These are phyloP conservation scores for Gymnorhina tibicen DNA, from an alignment of 2,113 vertebrate genomes.

Conservation along the genomic window DNA sequence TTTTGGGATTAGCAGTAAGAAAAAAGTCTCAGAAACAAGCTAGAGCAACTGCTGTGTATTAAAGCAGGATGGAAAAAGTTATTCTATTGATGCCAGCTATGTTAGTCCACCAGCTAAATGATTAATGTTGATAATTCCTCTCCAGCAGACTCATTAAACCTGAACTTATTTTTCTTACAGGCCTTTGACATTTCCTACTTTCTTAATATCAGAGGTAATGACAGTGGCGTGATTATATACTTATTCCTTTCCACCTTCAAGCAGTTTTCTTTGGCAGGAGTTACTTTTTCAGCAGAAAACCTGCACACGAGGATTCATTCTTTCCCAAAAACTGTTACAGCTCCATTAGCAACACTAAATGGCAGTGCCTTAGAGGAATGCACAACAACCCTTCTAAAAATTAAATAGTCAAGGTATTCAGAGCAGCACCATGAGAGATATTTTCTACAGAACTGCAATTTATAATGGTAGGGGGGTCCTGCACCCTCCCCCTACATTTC, in stretches of 20 bases:
- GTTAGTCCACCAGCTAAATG: slow-evolving; percentile 64
- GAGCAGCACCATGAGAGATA: slow-evolving; percentile 5
- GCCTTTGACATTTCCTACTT: slow-evolving; percentile 74
- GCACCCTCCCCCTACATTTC: not conserved
- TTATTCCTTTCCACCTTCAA: slow-evolving; percentile 74
- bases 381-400: slow-evolving; percentile 36
- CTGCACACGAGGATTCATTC: slow-evolving; percentile 65
- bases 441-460: slow-evolving; percentile 64
- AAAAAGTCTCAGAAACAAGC: not conserved
- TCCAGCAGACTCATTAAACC: slow-evolving; percentile 74
- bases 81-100: slow-evolving; percentile 65
- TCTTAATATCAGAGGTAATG: slow-evolving; percentile 76
- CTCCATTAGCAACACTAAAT: slow-evolving; percentile 63
- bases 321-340: slow-evolving; percentile 70
- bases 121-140: slow-evolving; percentile 77
- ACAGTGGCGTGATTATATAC: slow-evolving; percentile 75
- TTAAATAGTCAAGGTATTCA: slow-evolving; percentile 52
- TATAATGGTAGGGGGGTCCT: slow-evolving; percentile 1
- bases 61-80: slow-evolving; percentile 62
- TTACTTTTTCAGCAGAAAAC: slow-evolving; percentile 57
- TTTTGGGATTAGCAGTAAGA: slow-evolving; percentile 27
- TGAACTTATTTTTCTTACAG: slow-evolving; percentile 73
- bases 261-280: slow-evolving; percentile 72
- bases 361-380: slow-evolving; percentile 46
- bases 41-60: slow-evolving; percentile 27